Base-by-base conservation (phyloP, 2,797 vertebrate species). In the Pseudopleuronectes americanus region DNA sequence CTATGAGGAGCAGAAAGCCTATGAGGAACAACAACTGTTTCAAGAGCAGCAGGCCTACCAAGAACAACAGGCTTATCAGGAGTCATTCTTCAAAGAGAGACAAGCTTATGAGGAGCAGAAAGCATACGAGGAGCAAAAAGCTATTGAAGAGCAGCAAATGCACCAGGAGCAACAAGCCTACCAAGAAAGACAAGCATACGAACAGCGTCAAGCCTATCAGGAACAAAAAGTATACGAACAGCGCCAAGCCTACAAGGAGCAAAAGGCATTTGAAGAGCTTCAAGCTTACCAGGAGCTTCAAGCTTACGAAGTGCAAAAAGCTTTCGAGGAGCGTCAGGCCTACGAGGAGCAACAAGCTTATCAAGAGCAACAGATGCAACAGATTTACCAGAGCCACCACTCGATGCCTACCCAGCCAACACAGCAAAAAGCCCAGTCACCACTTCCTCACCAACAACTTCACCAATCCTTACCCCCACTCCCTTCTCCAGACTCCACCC, bases 391-490 rank as follows among this genome's bases (percentile, higher is more conserved):
- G 83, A 92, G 89, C 67, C 94, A 94, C 81, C 94, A 94, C 71
- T 95, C 94, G 0, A 93, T 95, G 88, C 94, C 94, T 1, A 80
- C 79, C 33, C 93, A 94, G 75, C 89, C 92, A 64, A 91, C 93
- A 2, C 90, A 89, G 22, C 91, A 88, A 70, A 87, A 90, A 55
- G 28, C 85, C 51, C 88, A 85, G 64, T 89, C 91, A 1, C 92
- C 92, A 17, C 80, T 92, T 38, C 76, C 87, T 38, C 82, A 90
- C 17, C 93, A 93, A 59, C 93, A 93, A n/a, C 85, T 91, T 48
- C 94, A 93, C 78, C 94, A 94, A 73, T 95, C 94, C 48, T 77
- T 94, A 75, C 94, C 94, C 2, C 90, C 92, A 0, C 67, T 94
- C 13, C 90, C 90, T 0, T 92, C 92, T 47, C 87, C 91, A 41